Conservation (phyloP, 2,113 vertebrate species). For the Helogale parvula region DNA sequence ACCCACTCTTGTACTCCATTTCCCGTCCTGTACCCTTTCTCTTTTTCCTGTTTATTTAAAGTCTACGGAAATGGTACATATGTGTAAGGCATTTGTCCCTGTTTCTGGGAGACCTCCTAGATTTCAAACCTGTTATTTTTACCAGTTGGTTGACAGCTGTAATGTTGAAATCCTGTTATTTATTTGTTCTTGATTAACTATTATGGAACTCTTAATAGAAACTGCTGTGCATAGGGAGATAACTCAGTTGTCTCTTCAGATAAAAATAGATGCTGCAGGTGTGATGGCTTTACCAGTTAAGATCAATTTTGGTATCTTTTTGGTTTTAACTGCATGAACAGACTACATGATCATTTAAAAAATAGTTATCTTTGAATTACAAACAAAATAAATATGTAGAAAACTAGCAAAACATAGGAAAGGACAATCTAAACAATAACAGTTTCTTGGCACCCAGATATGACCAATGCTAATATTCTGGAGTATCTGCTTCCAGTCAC, state of each 20-base stretch:
- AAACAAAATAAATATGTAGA: slow-evolving; percentile 18
- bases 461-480: slow-evolving; percentile 2
- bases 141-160: neutral
- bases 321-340: slow-evolving; percentile 23
- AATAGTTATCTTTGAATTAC: slow-evolving; percentile 36
- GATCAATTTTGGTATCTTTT: neutral
- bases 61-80: slow-evolving; percentile 13
- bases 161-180: slow-evolving; percentile 35
- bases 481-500: neutral
- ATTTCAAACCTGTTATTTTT: neutral
- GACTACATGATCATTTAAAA: neutral
- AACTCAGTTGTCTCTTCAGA: neutral
- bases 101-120: slow-evolving; percentile 15
- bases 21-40: neutral
- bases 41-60: neutral
- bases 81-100: slow-evolving; percentile 22
- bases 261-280: neutral
- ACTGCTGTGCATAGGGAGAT: neutral
- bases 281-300: neutral
- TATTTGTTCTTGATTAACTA: slow-evolving; percentile 26
- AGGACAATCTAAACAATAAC: neutral
- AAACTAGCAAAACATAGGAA: neutral
- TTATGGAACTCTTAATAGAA: neutral
- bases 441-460: neutral
- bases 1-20: neutral